Conservation (phyloP, 2,888 invertebrate species). For the Laspeyria flexula region DNA sequence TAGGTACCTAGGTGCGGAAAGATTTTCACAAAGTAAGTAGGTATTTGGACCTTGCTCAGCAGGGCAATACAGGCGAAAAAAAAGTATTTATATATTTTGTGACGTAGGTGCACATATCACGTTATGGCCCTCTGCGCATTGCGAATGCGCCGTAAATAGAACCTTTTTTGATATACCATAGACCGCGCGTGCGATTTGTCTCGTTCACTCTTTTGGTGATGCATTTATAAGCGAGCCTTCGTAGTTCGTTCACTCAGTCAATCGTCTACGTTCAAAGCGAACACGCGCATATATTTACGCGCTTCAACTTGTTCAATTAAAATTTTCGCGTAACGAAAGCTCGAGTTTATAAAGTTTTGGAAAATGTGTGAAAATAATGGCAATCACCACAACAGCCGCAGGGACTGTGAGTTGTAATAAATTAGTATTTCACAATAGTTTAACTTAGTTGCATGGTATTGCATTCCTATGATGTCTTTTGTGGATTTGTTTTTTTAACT, state of each 20-base stretch:
- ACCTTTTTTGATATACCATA: too few species aligned
- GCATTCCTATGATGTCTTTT: not conserved
- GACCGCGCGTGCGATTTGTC: not conserved
- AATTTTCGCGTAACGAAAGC: not conserved
- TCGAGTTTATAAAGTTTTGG: not conserved
- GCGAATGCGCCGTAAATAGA: too few species aligned
- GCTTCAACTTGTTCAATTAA: not conserved
- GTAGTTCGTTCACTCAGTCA: conserved; percentile 31
- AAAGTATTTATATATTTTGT: too few species aligned
- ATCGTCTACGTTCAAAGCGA: conserved; percentile 11
- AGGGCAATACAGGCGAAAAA: too few species aligned
- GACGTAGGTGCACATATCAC: too few species aligned
- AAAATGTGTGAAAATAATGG: conserved; percentile 36
- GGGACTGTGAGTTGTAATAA: conserved; percentile 12
- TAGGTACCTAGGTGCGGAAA: too few species aligned
- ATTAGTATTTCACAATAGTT: not conserved
- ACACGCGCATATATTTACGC: not conserved
- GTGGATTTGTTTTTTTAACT: not conserved
- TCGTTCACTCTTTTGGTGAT: conserved; percentile 18
- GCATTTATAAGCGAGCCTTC: conserved; percentile 19
- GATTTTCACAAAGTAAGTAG: too few species aligned
- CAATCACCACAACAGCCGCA: conserved; percentile 20
- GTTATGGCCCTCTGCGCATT: too few species aligned
- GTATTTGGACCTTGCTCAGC: too few species aligned
- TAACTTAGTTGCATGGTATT: not conserved